Percentiles rank a stretch among this genome's conserved stretches.
Evolutionary conservation across 1,140 invertebrate species (phyloP).

Genomic region (Drosophila sp.): DNA sequence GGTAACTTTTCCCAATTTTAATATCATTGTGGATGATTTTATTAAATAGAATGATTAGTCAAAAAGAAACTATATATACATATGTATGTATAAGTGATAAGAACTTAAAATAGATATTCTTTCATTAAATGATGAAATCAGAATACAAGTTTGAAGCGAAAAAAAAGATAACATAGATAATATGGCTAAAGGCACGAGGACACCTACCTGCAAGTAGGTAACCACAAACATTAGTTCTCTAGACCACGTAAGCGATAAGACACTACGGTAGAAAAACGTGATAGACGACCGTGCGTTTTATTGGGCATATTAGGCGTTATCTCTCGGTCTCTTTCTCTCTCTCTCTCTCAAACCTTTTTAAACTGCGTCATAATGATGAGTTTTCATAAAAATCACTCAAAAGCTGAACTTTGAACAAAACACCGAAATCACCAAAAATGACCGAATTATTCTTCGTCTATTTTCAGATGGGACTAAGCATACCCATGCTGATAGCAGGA

Average conservation of each 20-base stretch:
- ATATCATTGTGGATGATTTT: too few relatives aligned
- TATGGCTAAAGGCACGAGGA: not conserved
- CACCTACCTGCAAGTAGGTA: too few relatives aligned
- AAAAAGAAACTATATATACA: not conserved
- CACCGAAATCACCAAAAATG: not conserved
- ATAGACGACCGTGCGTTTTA: not conserved
- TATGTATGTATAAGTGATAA: not conserved
- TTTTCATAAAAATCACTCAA: not conserved
- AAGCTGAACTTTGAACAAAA: conserved; percentile 32
- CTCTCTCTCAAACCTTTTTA: conserved; percentile 2
- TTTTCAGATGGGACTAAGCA: conserved; percentile 77
- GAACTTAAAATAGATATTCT: conserved; percentile 11
- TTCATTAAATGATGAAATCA: conserved; percentile 13
- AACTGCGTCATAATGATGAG: conserved; percentile 30
- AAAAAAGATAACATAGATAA: not conserved
- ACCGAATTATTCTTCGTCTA: conserved; percentile 19
- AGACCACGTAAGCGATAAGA: conserved; percentile 4
- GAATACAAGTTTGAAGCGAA: not conserved
- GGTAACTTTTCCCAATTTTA: too few relatives aligned
- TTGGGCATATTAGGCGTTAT: not conserved
- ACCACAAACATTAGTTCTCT: not conserved
- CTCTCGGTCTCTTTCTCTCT: not conserved
- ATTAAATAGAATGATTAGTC: not conserved
- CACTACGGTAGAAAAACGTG: not conserved
- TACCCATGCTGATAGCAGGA: conserved; percentile 78